A percentile compares a stretch with the other conserved stretches of the same genome.
phyloP scores from a whole-genome alignment of 2,797 vertebrate genomes.

The Myotis daubentonii region DNA sequence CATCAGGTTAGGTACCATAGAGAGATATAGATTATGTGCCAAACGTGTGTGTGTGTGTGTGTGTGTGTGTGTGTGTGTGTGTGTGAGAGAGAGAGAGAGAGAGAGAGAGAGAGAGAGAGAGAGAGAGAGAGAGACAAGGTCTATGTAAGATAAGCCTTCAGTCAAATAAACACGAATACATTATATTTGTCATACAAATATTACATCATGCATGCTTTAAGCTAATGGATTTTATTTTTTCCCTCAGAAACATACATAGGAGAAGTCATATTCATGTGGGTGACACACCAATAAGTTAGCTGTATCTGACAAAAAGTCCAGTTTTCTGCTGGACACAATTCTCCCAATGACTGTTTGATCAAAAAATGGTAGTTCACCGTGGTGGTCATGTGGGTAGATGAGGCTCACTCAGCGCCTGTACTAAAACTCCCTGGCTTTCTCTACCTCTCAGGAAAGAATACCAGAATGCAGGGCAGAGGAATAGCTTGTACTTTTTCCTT shows the following conservation, averaged over 20 bases:
- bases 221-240: not conserved
- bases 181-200: not conserved
- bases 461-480: not conserved
- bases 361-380: not conserved
- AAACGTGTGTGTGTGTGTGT: too few species aligned
- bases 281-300: not conserved
- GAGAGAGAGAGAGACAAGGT: too few species aligned
- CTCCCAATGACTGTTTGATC: not conserved
- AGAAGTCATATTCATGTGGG: not conserved
- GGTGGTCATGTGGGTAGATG: rapidly evolving
- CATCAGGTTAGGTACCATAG: too few species aligned
- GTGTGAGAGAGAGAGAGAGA: too few species aligned
- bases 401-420: not conserved
- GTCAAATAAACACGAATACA: not conserved
- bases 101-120: too few species aligned
- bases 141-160: not conserved
- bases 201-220: not conserved
- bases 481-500: not conserved
- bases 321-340: not conserved
- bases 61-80: too few species aligned
- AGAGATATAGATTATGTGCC: too few species aligned
- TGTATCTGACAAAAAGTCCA: not conserved
- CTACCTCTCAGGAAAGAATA: not conserved
- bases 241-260: not conserved
- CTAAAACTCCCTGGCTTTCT: not conserved